Conservation (phyloP, 2,113 vertebrate genomes). For the Sinosuthora webbiana region DNA sequence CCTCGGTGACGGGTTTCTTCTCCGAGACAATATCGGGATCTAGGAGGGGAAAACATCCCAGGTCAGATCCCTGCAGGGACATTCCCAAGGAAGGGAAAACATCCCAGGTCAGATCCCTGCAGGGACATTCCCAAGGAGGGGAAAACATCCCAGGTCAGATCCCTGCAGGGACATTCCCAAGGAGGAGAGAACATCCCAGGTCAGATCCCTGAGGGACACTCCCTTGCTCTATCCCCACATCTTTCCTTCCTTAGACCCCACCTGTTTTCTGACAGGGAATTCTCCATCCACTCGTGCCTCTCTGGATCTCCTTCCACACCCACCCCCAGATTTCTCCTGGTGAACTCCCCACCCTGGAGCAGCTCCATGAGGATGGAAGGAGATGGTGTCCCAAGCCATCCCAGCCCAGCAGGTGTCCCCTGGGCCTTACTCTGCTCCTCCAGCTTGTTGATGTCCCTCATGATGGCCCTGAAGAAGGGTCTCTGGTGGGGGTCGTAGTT, state of each 20-base stretch:
- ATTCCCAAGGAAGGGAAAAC: not conserved
- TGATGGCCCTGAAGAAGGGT: constrained; percentile 96
- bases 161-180: not conserved
- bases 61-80: not conserved
- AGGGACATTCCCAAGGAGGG: not conserved
- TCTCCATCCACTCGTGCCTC: rapidly evolving
- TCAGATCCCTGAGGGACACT: not conserved
- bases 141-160: not conserved
- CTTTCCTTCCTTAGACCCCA: not conserved
- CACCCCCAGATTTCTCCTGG: not conserved
- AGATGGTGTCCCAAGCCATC: not conserved
- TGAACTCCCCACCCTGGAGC: not conserved
- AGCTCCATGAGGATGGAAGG: rapidly evolving
- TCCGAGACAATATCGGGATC: constrained; percentile 81
- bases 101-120: too few relatives aligned
- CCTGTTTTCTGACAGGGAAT: not conserved
- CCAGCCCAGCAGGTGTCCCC: not conserved
- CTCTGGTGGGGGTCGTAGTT: constrained; percentile 94
- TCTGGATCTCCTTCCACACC: not conserved
- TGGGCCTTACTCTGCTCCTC: constrained; percentile 84
- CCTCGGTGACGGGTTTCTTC: constrained; percentile 76
- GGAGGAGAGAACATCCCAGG: not conserved
- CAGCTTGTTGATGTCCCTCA: constrained; percentile 92
- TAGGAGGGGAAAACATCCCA: not conserved
- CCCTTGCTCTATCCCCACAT: not conserved